Base-by-base conservation (phyloP, 2,113 vertebrate species). In the Ptilonorhynchus violaceus region DNA sequence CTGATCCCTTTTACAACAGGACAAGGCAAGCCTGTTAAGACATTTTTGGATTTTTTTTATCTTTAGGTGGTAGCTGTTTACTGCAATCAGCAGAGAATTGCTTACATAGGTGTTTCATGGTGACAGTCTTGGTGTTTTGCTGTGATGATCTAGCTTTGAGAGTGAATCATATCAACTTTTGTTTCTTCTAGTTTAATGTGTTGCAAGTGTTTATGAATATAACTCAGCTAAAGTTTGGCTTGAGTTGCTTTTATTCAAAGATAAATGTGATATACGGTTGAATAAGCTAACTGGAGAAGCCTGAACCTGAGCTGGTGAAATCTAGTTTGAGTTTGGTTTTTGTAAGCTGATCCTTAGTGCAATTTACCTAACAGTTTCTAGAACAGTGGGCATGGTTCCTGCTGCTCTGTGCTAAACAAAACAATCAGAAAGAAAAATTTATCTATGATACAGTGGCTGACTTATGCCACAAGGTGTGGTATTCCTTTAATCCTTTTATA, bases 401-500 rank as follows among this genome's bases (percentile, higher is more conserved):
- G 15, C 27, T 80, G 35, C 22, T 74, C 55, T 53, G 1, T 5
- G 6, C 46, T 25, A 73, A 83, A 21, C 28, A 73, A 64, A 94
- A 80, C 31, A 83, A 56, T 47, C 7, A 28, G 31, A 82, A 94
- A 49, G 73, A 85, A 79, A 18, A 83, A 27, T 50, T 9, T 52
- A 49, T 82, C 31, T 82, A 5, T 88, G 70, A 55, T 85, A 50
- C 16, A 89, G 75, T 46, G 23, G 7, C 62, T 96, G 93, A 93
- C 59, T 76, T 85, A 59, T 63, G 39, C 75, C 70, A 70, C 27
- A 33, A 76, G 75, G 30, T n/a, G 70, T 92, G 63, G 30, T 93
- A 30, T 69, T 95, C 52, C 56, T 93, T 93, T 96, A 94, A 95
- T 94, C 78, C 70, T 86, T 96, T 90, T 47, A 86, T 92, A 84